These are phyloP conservation scores for Erethizon dorsatum DNA, from an alignment of 2,797 vertebrate genomes.

Conservation along the genomic window DNA sequence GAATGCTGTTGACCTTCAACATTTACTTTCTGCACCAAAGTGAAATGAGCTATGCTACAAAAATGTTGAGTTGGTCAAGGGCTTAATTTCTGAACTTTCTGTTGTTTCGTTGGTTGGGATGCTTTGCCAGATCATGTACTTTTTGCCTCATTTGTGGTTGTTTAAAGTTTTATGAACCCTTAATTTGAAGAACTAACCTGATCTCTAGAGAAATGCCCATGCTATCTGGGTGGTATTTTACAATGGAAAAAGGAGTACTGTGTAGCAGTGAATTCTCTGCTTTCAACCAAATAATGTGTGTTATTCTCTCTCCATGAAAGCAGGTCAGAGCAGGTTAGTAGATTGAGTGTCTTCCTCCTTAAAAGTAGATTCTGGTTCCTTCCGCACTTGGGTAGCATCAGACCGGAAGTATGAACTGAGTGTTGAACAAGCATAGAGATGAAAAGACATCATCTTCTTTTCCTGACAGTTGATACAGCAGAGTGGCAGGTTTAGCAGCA, in stretches of 20 bases:
- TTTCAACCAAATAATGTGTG: conserved; percentile 77
- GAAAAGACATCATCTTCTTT: not conserved
- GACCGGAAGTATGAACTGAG: conserved; percentile 1
- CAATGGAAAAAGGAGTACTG: conserved; percentile 60
- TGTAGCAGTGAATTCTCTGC: conserved; percentile 64
- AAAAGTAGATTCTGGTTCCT: conserved; percentile 23
- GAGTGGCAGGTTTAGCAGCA: not conserved
- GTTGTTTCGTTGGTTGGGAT: conserved; percentile 84
- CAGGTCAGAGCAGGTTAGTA: conserved; percentile 67
- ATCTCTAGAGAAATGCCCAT: conserved; percentile 74
- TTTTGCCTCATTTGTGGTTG: conserved; percentile 84
- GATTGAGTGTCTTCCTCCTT: not conserved
- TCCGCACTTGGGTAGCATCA: conserved; percentile 36
- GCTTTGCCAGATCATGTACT: conserved; percentile 88
- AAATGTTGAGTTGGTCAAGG: conserved; percentile 86
- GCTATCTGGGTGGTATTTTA: conserved; percentile 68
- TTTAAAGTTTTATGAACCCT: conserved; percentile 81
- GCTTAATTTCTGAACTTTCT: conserved; percentile 87
- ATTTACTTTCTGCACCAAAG: conserved; percentile 83
- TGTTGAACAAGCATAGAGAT: not conserved
- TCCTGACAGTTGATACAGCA: not conserved
- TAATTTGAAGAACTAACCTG: conserved; percentile 72
- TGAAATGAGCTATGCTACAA: conserved; percentile 78
- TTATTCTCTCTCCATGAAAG: conserved; percentile 75
- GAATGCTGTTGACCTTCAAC: conserved; percentile 79